Evolutionary conservation across 2,113 vertebrate species (phyloP).

Genomic region (Lophochroa leadbeateri): DNA sequence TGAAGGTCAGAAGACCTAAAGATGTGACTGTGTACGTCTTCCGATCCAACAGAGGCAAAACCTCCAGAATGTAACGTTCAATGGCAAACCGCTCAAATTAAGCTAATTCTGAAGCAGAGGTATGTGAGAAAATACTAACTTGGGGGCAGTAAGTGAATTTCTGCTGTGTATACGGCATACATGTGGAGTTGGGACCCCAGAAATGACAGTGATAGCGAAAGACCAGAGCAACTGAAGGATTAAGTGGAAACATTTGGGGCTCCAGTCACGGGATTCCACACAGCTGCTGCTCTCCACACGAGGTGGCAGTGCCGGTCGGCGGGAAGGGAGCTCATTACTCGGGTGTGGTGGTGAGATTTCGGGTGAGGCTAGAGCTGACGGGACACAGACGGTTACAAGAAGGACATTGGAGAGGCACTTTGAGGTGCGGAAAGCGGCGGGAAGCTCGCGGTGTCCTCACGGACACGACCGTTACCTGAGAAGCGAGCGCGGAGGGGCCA

Average conservation of each 20-base stretch:
- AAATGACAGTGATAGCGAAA: rapidly evolving
- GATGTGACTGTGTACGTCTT: background rate
- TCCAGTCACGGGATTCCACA: rapidly evolving
- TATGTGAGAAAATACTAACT: background rate
- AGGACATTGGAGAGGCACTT: no score
- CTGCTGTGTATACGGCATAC: rapidly evolving
- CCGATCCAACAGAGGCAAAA: background rate
- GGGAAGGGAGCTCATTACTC: background rate
- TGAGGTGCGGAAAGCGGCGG: background rate
- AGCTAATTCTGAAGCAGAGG: background rate
- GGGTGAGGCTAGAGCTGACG: background rate
- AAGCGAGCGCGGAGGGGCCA: background rate
- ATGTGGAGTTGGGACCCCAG: rapidly evolving
- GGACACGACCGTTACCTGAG: rapidly evolving
- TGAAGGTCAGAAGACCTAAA: background rate
- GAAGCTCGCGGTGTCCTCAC: background rate
- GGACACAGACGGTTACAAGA: rapidly evolving
- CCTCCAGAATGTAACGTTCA: background rate
- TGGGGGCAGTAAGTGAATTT: rapidly evolving
- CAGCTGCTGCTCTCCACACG: background rate
- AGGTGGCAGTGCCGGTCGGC: rapidly evolving
- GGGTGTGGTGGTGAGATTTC: no score
- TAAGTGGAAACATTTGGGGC: rapidly evolving
- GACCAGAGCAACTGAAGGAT: background rate
- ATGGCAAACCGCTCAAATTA: background rate